Evolutionary conservation across 2,797 vertebrate species (phyloP), one percentile per base, ranked within the genome.

Genomic region (Momotus momota): DNA sequence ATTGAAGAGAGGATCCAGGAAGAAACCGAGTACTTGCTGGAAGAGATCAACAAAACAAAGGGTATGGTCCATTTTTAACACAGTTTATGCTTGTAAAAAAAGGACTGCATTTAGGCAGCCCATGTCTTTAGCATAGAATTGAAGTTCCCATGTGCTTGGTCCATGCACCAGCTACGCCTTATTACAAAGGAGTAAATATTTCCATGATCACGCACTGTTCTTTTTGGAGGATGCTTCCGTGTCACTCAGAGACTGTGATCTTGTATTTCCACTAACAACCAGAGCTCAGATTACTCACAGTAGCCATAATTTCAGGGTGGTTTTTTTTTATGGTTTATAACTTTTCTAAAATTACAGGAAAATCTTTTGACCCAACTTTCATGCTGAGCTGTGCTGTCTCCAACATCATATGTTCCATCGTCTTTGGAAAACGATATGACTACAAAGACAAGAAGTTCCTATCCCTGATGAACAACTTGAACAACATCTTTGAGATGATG

Each of bases 361-460:
- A 64, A 77, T 97, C 98, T 51, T 99, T 99, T 85, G 97, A 99
- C 73, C 98, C 98, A 41, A 98, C 97, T 7, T 98, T 95, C 86
- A 95, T 78, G 38, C 35, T 99, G 64, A 97, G 96, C 80, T 98
- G 92, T 19, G 92, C 97, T 0, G 82, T 98, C 58, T 90, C 98
- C 89, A 99, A 99, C 77, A 65, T 99, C 31, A 98, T 99, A 89
- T 98, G 97, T 54, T 98, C 98, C 2, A 86, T 99, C 5, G 8
- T 99, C 85, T 99, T 99, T 14, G 98, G 99, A 21, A 98, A 98
- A 94, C 98, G 98, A 58, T 99, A 98, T 31, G 97, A 99, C 43
- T 99, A 99, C 43, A 97, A 97, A 0, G 98, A 99, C 38, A 93
- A 98, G 41, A 97, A 85, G 17, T 99, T 98, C 74, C 97, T 97